Percentiles rank a stretch among this genome's conserved stretches.
These are phyloP conservation scores for Zoanthus sansibaricus DNA, from an alignment of 92 coral and sea anemone species.

Conservation along the genomic window DNA sequence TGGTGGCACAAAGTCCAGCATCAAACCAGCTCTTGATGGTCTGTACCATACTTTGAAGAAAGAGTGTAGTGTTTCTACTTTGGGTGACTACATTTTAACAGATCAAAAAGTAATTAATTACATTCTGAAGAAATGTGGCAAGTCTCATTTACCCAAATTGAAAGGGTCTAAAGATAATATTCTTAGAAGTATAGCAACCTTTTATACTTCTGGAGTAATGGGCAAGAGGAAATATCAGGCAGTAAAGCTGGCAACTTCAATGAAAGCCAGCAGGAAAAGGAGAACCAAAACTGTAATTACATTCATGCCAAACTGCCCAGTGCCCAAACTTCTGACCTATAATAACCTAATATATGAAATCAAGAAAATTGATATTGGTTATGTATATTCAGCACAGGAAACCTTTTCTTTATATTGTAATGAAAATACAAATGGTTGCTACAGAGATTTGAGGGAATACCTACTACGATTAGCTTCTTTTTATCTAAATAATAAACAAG, in stretches of 20 bases:
- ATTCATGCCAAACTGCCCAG: slow-evolving; percentile 51
- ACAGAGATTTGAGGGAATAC: slow-evolving; percentile 70
- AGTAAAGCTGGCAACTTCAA: slow-evolving; percentile 18
- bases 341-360: slow-evolving; percentile 47
- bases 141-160: background rate
- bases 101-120: slow-evolving; percentile 39
- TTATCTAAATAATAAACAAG: slow-evolving; percentile 37
- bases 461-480: slow-evolving; percentile 60
- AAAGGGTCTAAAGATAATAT: background rate
- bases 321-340: slow-evolving; percentile 68
- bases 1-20: slow-evolving; percentile 57
- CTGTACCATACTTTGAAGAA: slow-evolving; percentile 41
- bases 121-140: background rate
- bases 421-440: slow-evolving; percentile 51
- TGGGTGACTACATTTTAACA: slow-evolving; percentile 45
- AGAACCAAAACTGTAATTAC: slow-evolving; percentile 44
- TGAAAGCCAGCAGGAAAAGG: too few species aligned
- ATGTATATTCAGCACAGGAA: slow-evolving; percentile 48
- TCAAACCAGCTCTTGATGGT: too few species aligned
- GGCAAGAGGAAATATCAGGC: background rate
- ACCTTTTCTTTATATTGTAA: slow-evolving; percentile 42
- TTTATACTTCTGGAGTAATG: slow-evolving; percentile 50
- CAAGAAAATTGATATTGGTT: slow-evolving; percentile 62
- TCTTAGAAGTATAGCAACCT: slow-evolving; percentile 48
- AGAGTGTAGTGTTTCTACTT: slow-evolving; percentile 35